Conservation (phyloP, 2,888 invertebrate species). For the Rhimphoctona megacephalus region DNA sequence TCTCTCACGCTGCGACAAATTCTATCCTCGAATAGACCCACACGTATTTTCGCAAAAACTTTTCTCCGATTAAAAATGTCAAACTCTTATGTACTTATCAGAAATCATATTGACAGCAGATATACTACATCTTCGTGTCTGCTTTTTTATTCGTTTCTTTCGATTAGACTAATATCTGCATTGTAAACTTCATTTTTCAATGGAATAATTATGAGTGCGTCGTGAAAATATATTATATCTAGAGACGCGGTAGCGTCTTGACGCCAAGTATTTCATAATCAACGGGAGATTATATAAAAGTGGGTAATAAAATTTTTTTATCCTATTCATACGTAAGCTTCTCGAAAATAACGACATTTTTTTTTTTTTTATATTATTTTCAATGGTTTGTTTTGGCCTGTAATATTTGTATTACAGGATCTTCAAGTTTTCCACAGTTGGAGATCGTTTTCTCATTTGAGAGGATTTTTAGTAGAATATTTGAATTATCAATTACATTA, state of each 20-base stretch:
- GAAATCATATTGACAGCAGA: constrained; percentile 3
- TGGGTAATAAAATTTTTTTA: too few species aligned
- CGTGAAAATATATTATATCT: too few species aligned
- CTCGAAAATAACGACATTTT: not conserved
- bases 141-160: not conserved
- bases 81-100: constrained; percentile 7
- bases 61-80: constrained; percentile 25
- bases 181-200: not conserved
- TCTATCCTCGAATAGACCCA: constrained; percentile 25
- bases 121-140: not conserved
- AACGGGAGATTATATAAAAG: too few species aligned
- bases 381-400: not conserved
- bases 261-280: too few species aligned
- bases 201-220: too few species aligned
- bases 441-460: not conserved
- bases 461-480: not conserved
- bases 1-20: constrained; percentile 54
- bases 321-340: not conserved
- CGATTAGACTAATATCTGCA: not conserved
- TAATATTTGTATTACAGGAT: not conserved
- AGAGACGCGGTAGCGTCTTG: too few species aligned
- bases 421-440: not conserved
- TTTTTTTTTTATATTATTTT: not conserved
- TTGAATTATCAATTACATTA: not conserved
- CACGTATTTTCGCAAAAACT: constrained; percentile 25